These are phyloP conservation scores for Eubasilissa splendida DNA, from an alignment of 2,888 invertebrate species.

Conservation along the genomic window DNA sequence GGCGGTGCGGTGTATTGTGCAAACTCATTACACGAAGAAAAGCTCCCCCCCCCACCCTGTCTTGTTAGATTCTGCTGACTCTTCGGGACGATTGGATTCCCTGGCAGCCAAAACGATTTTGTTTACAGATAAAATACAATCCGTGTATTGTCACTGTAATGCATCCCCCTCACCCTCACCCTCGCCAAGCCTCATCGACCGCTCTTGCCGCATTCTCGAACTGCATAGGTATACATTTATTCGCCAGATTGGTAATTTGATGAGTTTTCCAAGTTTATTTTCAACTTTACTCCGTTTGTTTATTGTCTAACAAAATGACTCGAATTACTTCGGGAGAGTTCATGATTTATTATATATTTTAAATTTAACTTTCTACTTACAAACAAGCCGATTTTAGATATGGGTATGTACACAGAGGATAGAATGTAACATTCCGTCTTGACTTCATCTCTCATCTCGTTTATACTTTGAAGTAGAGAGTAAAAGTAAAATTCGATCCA, in stretches of 20 bases:
- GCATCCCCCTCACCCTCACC: not conserved
- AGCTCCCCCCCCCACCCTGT: slow-evolving; percentile 2
- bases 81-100: slow-evolving; percentile 31
- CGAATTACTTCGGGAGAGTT: too few relatives aligned
- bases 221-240: slow-evolving; percentile 3
- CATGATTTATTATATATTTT: too few relatives aligned
- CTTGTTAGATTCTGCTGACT: slow-evolving; percentile 46
- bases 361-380: too few relatives aligned
- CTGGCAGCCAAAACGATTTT: slow-evolving; percentile 39
- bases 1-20: slow-evolving; percentile 31
- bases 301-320: too few relatives aligned
- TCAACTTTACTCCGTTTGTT: too few relatives aligned
- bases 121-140: slow-evolving; percentile 40
- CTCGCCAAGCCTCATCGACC: not conserved
- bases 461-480: too few relatives aligned
- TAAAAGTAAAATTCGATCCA: too few relatives aligned
- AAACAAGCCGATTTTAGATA: too few relatives aligned
- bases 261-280: not conserved
- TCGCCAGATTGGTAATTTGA: not conserved
- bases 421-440: too few relatives aligned
- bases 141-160: slow-evolving; percentile 14
- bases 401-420: too few relatives aligned
- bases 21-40: slow-evolving; percentile 43
- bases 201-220: not conserved
- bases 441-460: too few relatives aligned